Evolutionary conservation across 2,797 vertebrate species (phyloP).

Genomic region (Brachyalestes nurse): DNA sequence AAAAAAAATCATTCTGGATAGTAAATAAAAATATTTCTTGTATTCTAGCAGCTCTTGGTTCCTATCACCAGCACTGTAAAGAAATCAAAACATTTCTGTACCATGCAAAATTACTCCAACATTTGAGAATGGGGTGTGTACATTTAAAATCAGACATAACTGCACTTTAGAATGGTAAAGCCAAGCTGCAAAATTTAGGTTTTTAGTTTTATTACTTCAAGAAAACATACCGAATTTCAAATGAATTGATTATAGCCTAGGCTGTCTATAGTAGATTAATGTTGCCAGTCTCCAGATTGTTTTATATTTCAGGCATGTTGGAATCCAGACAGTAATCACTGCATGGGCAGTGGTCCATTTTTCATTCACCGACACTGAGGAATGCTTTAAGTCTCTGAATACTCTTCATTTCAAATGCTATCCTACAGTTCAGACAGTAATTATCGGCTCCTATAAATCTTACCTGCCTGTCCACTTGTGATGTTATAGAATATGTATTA

Average conservation of each 20-base stretch:
- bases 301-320: constrained; percentile 50
- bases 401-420: constrained; percentile 28
- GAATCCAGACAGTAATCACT: constrained; percentile 50
- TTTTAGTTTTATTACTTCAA: not conserved
- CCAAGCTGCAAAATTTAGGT: not conserved
- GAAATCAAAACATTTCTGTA: not conserved
- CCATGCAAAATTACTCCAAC: not conserved
- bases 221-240: constrained; percentile 28
- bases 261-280: constrained; percentile 26
- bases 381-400: constrained; percentile 15
- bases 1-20: too few species aligned
- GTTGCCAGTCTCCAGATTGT: constrained; percentile 32
- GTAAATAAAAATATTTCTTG: too few species aligned
- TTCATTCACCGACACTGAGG: constrained; percentile 28
- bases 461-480: not conserved
- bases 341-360: constrained; percentile 33
- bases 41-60: not conserved
- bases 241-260: constrained; percentile 16
- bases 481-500: constrained; percentile 24
- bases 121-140: too few species aligned
- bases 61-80: not conserved
- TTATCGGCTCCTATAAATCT: constrained; percentile 39
- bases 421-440: constrained; percentile 38
- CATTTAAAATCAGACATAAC: not conserved
- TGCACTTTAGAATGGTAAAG: not conserved